Conservation (phyloP, 2,113 vertebrate genomes). For the Strix aluco region DNA sequence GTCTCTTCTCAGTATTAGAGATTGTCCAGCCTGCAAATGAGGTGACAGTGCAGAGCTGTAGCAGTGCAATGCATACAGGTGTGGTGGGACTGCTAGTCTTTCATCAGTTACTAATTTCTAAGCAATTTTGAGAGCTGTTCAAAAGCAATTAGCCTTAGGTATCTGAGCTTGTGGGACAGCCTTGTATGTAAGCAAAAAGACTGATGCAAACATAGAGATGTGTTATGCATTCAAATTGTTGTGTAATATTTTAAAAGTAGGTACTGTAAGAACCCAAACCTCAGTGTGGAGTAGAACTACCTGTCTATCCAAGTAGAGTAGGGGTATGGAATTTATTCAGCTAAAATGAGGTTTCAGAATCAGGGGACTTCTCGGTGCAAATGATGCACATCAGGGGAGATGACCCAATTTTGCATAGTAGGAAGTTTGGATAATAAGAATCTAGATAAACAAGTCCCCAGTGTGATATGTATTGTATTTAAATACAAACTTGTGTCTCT, state of each 20-base stretch:
- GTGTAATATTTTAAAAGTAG: not conserved
- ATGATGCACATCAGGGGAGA: not conserved
- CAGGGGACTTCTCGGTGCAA: not conserved
- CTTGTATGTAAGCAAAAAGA: not conserved
- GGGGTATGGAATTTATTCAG: not conserved
- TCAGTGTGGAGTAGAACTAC: not conserved
- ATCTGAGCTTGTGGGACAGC: not conserved
- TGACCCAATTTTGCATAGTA: not conserved
- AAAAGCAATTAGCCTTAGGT: not conserved
- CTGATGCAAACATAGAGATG: fast-evolving
- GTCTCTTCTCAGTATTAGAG: not conserved
- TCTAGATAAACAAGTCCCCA: not conserved
- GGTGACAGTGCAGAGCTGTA: not conserved
- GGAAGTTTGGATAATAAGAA: not conserved
- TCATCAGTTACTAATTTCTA: not conserved
- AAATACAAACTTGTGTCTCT: not conserved
- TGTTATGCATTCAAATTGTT: not conserved
- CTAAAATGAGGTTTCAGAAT: not conserved
- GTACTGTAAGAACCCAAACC: not conserved
- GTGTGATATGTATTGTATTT: not conserved
- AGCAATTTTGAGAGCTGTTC: not conserved
- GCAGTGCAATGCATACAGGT: not conserved
- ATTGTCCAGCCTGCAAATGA: not conserved
- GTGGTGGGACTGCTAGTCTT: not conserved
- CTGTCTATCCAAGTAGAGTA: not conserved